Evolutionary conservation across 2,888 invertebrate species (phyloP), one percentile per base, ranked within the genome.

Genomic region (Lasius fuliginosus): DNA sequence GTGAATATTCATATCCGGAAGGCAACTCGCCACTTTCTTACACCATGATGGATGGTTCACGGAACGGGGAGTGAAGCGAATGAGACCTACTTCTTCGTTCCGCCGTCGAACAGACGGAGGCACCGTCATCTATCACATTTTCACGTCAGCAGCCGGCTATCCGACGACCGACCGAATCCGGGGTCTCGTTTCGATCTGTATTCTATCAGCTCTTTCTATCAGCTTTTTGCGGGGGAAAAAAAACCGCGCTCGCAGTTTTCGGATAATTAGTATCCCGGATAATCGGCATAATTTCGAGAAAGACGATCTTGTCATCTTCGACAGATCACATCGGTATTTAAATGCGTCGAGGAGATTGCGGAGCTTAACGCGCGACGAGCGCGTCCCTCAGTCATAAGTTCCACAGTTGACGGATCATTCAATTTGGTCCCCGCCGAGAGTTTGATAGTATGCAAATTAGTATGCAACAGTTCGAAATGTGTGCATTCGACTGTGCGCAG

Each of bases 1-100:
- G 74, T 92, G 91, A 92, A 92, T 92, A 92, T 92, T 91, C 92
- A 92, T 92, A 88, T 77, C 84, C 82, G 75, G 76, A 85, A 85
- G 82, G 84, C 87, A 85, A 77, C 85, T 84, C 82, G 76, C 77
- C 75, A 86, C 90, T 90, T 92, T 91, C 91, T 92, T 91, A 89
- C 84, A 88, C 79, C 85, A 87, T 92, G 92, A 92, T 92, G 89
- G 90, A 92, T 92, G 90, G 84, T 82, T 81, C 68, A 75, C 33
- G 86, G 84, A 87, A 89, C 84, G 75, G 77, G 85, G 84, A 89
- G 85, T 60, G 85, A 87, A 85, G 67, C 40, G 68, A 74, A 85
- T 69, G 87, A 83, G 90, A 88, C 87, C 92, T 86, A 90, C 81
- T 92, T 89, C 86, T 84, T 82, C 83, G 86, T 85, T 76, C 83